Conservation (phyloP, 2,888 invertebrate genomes). For the Idaea aversata region DNA sequence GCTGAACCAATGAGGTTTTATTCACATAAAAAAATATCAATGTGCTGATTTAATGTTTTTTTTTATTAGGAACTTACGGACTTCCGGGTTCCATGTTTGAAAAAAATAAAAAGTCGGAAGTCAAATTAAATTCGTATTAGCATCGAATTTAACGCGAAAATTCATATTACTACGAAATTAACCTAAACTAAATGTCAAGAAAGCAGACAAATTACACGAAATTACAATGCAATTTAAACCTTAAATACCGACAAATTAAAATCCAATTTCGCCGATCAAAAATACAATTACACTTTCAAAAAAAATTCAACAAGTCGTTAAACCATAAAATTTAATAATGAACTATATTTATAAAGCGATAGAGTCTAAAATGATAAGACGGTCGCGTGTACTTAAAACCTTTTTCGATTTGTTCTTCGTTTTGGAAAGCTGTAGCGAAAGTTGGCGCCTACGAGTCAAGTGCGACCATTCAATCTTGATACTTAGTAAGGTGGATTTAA, state of each 20-base stretch:
- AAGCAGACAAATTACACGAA: conserved; percentile 41
- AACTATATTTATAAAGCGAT: conserved; percentile 10
- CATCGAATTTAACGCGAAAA: conserved; percentile 40
- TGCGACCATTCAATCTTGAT: conserved; percentile 58
- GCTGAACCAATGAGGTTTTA: too few species aligned
- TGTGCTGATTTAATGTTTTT: not conserved
- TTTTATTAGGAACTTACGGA: not conserved
- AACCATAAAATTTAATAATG: not conserved
- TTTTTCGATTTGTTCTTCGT: conserved; percentile 48
- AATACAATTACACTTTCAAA: conserved; percentile 5
- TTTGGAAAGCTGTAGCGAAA: conserved; percentile 78
- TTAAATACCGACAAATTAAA: conserved; percentile 17
- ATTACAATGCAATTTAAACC: conserved; percentile 20
- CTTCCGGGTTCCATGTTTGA: not conserved
- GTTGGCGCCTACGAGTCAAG: conserved; percentile 56
- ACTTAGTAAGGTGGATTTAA: conserved; percentile 36
- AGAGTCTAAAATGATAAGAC: conserved; percentile 18
- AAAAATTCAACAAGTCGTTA: not conserved
- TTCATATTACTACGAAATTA: conserved; percentile 38
- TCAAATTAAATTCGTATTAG: conserved; percentile 58
- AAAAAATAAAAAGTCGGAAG: conserved; percentile 23
- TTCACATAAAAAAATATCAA: not conserved
- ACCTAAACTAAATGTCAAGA: conserved; percentile 51
- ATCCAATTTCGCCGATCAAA: conserved; percentile 12
- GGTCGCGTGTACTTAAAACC: conserved; percentile 36